Percentiles rank a stretch among this genome's conserved stretches.
Conservation (phyloP, 2,888 invertebrate species). For the Ecdyonurus torrentis region DNA sequence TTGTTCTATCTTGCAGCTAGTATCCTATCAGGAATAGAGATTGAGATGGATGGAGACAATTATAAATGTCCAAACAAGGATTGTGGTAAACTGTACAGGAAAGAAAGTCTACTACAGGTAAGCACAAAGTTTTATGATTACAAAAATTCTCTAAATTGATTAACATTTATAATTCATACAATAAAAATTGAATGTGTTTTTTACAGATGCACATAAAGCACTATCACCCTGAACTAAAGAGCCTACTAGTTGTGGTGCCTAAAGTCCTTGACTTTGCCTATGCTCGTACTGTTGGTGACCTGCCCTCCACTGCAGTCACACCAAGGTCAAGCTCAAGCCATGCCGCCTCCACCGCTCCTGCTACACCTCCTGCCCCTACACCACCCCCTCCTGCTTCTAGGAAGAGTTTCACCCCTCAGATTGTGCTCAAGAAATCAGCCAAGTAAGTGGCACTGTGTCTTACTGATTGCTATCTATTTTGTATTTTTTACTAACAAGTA, state of each 20-base stretch:
- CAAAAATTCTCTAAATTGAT: not conserved
- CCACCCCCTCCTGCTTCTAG: not conserved
- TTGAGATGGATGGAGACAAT: slow-evolving; percentile 24
- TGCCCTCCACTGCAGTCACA: not conserved
- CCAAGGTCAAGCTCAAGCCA: no score
- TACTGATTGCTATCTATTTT: no score
- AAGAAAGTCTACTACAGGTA: slow-evolving; percentile 64
- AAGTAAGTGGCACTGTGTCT: slow-evolving; percentile 1
- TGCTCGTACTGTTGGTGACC: slow-evolving; percentile 48
- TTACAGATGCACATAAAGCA: slow-evolving; percentile 77
- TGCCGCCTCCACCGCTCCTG: not conserved
- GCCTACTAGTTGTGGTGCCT: slow-evolving; percentile 60
- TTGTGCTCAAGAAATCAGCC: not conserved
- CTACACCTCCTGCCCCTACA: not conserved
- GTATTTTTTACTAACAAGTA: no score
- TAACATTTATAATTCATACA: not conserved
- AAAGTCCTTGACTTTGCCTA: slow-evolving; percentile 75
- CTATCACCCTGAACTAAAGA: slow-evolving; percentile 68
- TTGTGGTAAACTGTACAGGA: slow-evolving; percentile 78
- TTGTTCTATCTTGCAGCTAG: no score
- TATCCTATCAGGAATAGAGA: slow-evolving; percentile 3
- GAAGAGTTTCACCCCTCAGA: not conserved
- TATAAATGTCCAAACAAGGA: slow-evolving; percentile 60
- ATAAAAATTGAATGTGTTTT: slow-evolving; percentile 1
- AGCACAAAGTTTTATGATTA: no score